A percentile compares a stretch with the other conserved stretches of the same genome.
phyloP scores from a whole-genome alignment of 2,797 vertebrate genomes.

The Crocodylus rhombifer region DNA sequence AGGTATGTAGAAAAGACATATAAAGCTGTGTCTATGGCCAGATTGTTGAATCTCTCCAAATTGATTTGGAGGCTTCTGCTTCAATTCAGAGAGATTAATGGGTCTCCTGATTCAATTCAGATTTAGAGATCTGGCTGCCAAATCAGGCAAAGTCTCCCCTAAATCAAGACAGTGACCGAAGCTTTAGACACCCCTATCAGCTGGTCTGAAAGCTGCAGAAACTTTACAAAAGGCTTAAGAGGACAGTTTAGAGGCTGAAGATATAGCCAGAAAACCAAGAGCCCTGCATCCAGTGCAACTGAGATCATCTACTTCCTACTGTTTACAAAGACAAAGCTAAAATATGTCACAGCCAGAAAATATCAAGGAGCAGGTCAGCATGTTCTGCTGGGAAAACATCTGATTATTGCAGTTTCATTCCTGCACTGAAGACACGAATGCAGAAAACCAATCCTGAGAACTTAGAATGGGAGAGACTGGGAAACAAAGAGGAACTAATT shows the following conservation, averaged over 20 bases:
- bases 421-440: neutral
- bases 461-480: neutral
- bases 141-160: no score
- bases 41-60: no score
- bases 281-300: neutral
- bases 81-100: no score
- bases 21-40: no score
- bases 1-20: no score
- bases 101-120: no score
- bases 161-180: no score
- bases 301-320: rapidly evolving
- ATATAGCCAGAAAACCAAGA: neutral
- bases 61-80: no score
- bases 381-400: neutral
- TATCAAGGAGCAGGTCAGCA: rapidly evolving
- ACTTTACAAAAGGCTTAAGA: neutral
- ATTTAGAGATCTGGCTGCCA: no score
- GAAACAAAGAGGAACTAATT: neutral
- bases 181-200: no score
- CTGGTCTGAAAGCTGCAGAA: neutral
- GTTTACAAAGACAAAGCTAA: neutral
- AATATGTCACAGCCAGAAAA: neutral
- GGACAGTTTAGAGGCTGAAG: neutral
- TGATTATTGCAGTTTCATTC: no score
- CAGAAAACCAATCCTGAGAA: neutral